Evolutionary conservation across 2,888 invertebrate genomes (phyloP), one percentile per base, ranked within the genome.

Genomic region (Thymelicus acteon): DNA sequence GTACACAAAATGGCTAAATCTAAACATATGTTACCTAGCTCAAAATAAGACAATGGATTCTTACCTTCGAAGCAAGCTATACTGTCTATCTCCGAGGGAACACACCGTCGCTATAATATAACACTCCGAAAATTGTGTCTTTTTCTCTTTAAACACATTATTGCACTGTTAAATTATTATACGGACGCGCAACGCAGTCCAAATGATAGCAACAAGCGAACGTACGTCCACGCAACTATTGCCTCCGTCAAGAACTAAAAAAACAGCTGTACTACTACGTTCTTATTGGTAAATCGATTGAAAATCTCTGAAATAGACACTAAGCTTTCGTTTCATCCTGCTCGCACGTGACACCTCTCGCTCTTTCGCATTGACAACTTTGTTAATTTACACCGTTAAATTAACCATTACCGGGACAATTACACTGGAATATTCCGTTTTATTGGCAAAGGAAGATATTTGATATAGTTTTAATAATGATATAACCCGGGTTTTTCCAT

Each of bases 101-200:
- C 86, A 86, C 89, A 90, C 91, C 88, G 86, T 83, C 93, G 94
- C 93, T 94, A 94, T 94, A 94, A 94, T 87, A 94, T 94, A 82
- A 94, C 94, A 93, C 93, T 94, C 77, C 87, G 88, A 81, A 85
- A 89, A 85, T 90, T 85, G 90, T 91, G 88, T 91, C 90, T 91
- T 93, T 92, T 94, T 92, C 93, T 91, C 89, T 91, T 93, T 86
- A 89, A 89, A 94, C 92, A 90, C 94, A 94, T 94, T 92, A 92
- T 93, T 91, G 92, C 91, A 93, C 92, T 89, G 83, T 86, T 82
- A 85, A 87, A 83, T 81, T 83, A 84, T 86, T 85, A 86, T 87
- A 84, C 84, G 88, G 90, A 89, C 90, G 86, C 89, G 87, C 80
- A 89, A 89, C 82, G 91, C 89, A 80, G 89, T 87, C 92, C 90